Evolutionary conservation across 2,797 vertebrate species (phyloP).

Genomic region (Catharus ustulatus): DNA sequence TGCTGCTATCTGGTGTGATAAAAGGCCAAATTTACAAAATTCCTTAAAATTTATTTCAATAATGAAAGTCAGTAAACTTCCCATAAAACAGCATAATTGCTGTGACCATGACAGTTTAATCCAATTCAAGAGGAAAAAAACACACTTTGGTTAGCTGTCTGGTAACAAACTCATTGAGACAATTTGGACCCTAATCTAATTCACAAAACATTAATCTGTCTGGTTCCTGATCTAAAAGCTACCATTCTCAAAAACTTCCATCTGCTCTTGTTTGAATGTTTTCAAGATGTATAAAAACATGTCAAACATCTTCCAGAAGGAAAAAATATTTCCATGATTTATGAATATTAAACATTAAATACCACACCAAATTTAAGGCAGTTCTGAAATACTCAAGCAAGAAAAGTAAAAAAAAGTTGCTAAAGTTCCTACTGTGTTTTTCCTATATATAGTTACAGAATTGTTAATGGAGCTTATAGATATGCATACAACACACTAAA

Average conservation of each 20-base stretch:
- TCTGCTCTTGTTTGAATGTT: slow-evolving; percentile 18
- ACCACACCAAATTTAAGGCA: background rate
- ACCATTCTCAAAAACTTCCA: slow-evolving; percentile 36
- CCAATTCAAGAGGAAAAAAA: slow-evolving; percentile 73
- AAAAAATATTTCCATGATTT: background rate
- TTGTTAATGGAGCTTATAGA: background rate
- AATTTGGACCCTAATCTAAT: slow-evolving; percentile 80
- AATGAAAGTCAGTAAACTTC: slow-evolving; percentile 80
- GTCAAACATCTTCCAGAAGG: background rate
- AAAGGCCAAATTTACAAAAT: slow-evolving; percentile 82
- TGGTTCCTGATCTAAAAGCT: slow-evolving; percentile 72
- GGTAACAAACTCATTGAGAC: slow-evolving; percentile 76
- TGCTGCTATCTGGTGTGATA: slow-evolving; percentile 66
- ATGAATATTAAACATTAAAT: background rate
- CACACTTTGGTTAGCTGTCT: slow-evolving; percentile 63
- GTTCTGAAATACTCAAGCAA: background rate
- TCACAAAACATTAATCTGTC: slow-evolving; percentile 77
- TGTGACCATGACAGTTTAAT: slow-evolving; percentile 79
- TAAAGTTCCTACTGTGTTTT: background rate
- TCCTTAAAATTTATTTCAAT: slow-evolving; percentile 82
- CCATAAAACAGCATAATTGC: slow-evolving; percentile 73
- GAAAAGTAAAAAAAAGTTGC: background rate
- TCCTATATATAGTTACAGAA: background rate
- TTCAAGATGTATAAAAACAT: background rate
- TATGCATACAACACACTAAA: background rate